A percentile compares a stretch with the other conserved stretches of the same genome.
Conservation (phyloP, 53 echinoderm and acorn worm genomes). For the Astropecten irregularis region DNA sequence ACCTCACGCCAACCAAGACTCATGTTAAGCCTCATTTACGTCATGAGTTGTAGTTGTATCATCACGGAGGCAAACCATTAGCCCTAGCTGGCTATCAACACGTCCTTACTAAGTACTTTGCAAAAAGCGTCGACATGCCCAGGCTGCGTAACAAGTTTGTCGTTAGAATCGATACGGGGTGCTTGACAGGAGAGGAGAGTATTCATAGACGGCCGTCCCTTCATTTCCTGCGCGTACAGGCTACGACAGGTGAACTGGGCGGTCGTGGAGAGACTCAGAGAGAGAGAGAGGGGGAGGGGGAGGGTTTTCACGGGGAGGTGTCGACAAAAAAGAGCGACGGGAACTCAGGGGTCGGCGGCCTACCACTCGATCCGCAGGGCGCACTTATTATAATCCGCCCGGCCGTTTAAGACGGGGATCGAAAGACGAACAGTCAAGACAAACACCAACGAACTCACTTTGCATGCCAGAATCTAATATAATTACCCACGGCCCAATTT, state of each 20-base stretch:
- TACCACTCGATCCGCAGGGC: too few species aligned
- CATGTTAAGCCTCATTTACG: conserved; percentile 5
- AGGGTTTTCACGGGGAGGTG: too few species aligned
- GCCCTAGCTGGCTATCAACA: neutral
- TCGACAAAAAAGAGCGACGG: too few species aligned
- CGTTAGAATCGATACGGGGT: neutral
- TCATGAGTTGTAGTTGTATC: neutral
- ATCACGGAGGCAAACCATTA: conserved; percentile 18
- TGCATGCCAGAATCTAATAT: too few species aligned
- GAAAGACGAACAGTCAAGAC: too few species aligned
- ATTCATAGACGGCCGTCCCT: neutral
- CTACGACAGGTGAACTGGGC: neutral
- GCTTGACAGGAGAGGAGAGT: neutral
- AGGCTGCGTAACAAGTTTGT: neutral
- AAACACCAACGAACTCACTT: too few species aligned
- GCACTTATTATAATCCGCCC: too few species aligned
- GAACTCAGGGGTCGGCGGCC: too few species aligned
- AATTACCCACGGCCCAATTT: too few species aligned
- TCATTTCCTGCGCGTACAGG: conserved; percentile 4
- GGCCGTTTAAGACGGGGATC: too few species aligned
- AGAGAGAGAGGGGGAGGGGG: too few species aligned
- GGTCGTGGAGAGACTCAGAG: too few species aligned
- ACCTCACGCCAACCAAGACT: neutral
- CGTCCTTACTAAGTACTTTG: conserved; percentile 1
- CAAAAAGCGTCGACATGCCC: neutral